phyloP scores from a whole-genome alignment of 2,113 vertebrate genomes.

The Xyliphius kryptos region DNA sequence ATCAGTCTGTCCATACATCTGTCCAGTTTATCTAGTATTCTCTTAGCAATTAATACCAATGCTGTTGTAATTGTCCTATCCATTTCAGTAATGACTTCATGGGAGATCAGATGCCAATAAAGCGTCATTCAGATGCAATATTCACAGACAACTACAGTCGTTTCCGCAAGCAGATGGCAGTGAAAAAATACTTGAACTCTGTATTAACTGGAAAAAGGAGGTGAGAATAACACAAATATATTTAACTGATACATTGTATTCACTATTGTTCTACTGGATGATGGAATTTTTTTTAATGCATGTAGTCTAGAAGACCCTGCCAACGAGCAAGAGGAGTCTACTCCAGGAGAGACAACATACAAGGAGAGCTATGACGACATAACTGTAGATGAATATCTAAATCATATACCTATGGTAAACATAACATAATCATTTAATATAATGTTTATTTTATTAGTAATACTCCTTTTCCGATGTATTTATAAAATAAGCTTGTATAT shows the following conservation, averaged over 20 bases:
- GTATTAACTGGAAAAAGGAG: slow-evolving; percentile 88
- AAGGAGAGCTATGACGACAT: slow-evolving; percentile 76
- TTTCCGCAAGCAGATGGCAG: slow-evolving; percentile 91
- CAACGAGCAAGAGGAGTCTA: slow-evolving; percentile 70
- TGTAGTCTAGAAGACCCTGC: slow-evolving; percentile 74
- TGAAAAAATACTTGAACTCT: slow-evolving; percentile 92
- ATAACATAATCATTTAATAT: not conserved
- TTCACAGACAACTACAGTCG: slow-evolving; percentile 97
- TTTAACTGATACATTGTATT: not conserved
- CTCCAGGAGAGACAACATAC: slow-evolving; percentile 68
- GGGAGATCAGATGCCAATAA: slow-evolving; percentile 72
- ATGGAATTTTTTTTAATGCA: not conserved
- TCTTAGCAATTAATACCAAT: no score
- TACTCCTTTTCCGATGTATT: no score
- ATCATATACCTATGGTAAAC: slow-evolving; percentile 75
- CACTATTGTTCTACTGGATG: not conserved
- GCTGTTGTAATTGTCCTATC: not conserved
- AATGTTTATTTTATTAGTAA: not conserved
- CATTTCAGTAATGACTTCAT: slow-evolving; percentile 64
- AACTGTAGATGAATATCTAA: slow-evolving; percentile 72
- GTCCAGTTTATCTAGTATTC: no score
- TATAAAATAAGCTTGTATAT: no score
- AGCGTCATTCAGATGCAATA: slow-evolving; percentile 91
- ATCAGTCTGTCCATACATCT: no score
- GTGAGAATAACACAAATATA: slow-evolving; percentile 50